Evolutionary conservation across 2,888 invertebrate genomes (phyloP), one percentile per base, ranked within the genome.

Genomic region (Priocnemis perturbator): DNA sequence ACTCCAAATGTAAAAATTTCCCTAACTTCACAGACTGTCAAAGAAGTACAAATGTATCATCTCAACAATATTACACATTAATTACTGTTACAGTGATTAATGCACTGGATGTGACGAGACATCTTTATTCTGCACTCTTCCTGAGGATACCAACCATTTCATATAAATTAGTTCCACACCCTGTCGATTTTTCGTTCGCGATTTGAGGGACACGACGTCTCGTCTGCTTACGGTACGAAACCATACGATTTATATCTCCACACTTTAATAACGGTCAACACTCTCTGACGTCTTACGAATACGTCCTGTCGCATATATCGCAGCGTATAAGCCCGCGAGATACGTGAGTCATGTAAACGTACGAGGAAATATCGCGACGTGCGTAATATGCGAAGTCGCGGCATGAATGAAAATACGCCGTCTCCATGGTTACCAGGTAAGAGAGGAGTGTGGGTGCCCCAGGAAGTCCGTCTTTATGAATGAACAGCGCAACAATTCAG

Each of bases 361-460:
- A 20, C 17, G 20, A 19, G 19, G 50, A 50, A 50, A 19, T 19
- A 50, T 17, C 50, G 50, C 17, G 50, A 50, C 50, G 50, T 50
- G 17, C 37, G 37, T 37, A 37, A 37, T 11, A 11, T n/a, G n/a
- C 37, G 7, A 37, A 37, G 37, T 11, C 64, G 72, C 37, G 64
- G 30, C 44, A 67, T 78, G 74, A 78, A 78, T 78, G 78, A 76
- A 79, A 72, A 79, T 74, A 67, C 56, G 55, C 67, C 4, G 67
- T 78, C 57, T 65, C 57, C 67, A 69, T 60, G 67, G 44, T 64
- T 61, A 72, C 69, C 69, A 79, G 79, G 76, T 55, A 57, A 68
- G 69, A 71, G 67, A 67, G 69, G 64, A 73, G 76, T 55, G 62
- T 64, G 53, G 57, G 50, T 63, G 60, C 64, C 64, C 59, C 63